Evolutionary conservation across 1,140 invertebrate genomes (phyloP).

Genomic region (Eulimnadia texana): DNA sequence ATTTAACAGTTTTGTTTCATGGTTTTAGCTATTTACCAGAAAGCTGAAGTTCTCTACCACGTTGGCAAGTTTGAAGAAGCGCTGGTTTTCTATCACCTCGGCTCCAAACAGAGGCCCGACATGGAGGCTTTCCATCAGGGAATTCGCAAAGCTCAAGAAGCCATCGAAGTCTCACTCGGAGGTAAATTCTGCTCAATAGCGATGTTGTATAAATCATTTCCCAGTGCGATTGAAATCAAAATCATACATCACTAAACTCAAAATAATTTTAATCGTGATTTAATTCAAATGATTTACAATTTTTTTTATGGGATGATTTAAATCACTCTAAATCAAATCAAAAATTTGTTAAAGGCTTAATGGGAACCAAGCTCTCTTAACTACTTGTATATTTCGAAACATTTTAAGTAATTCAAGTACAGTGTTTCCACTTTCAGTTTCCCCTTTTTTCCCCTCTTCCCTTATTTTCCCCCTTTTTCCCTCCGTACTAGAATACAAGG

Average conservation of each 20-base stretch:
- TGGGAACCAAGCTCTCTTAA: too few relatives aligned
- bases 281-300: too few relatives aligned
- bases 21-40: conserved; percentile 60
- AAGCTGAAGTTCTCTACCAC: conserved; percentile 84
- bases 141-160: conserved; percentile 84
- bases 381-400: too few relatives aligned
- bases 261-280: neutral
- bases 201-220: neutral
- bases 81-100: conserved; percentile 78
- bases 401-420: too few relatives aligned
- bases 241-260: neutral
- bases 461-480: too few relatives aligned
- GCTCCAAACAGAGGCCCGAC: conserved; percentile 66
- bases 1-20: conserved; percentile 6
- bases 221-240: neutral
- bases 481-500: too few relatives aligned
- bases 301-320: too few relatives aligned
- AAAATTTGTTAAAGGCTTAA: too few relatives aligned
- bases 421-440: too few relatives aligned
- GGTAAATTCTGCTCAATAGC: conserved; percentile 26
- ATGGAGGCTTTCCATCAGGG: conserved; percentile 73
- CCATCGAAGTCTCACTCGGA: conserved; percentile 83
- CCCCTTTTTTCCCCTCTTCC: too few relatives aligned
- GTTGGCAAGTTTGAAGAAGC: conserved; percentile 85
- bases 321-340: too few relatives aligned